Evolutionary conservation across 1,140 invertebrate genomes (phyloP).

Genomic region (Drosophila elegans): DNA sequence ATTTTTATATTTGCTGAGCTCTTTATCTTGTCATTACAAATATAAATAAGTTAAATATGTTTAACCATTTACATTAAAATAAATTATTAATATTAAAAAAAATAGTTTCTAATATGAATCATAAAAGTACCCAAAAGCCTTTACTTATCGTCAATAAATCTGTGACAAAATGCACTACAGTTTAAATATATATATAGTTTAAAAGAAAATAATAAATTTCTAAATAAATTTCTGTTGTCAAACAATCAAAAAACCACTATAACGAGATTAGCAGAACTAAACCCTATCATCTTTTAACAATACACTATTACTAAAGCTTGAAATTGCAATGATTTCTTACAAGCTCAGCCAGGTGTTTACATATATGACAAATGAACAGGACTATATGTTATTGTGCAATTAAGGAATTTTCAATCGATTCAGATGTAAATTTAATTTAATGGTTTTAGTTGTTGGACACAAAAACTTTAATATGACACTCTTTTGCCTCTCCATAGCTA

Average conservation of each 20-base stretch:
- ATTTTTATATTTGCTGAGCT: too few species aligned
- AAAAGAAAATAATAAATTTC: too few species aligned
- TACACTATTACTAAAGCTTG: neutral
- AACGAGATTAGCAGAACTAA: conserved; percentile 3
- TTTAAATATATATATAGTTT: too few species aligned
- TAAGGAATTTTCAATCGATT: conserved; percentile 2
- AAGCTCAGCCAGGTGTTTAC: conserved; percentile 14
- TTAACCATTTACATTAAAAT: too few species aligned
- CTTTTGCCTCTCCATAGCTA: neutral
- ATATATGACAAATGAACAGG: conserved; percentile 16
- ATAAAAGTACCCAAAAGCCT: too few species aligned
- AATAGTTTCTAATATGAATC: too few species aligned
- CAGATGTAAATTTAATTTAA: conserved; percentile 1
- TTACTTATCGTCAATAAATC: too few species aligned
- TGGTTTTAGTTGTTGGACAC: neutral
- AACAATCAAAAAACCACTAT: neutral
- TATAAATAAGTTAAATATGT: too few species aligned
- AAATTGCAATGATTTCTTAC: conserved; percentile 1
- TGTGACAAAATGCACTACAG: too few species aligned
- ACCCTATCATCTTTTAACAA: neutral
- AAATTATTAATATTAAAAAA: too few species aligned
- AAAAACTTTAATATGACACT: too few species aligned
- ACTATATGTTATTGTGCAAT: neutral
- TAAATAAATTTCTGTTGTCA: neutral
- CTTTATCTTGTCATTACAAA: too few species aligned